phyloP scores from a whole-genome alignment of 2,113 vertebrate species.

The Sapayoa aenigma region DNA sequence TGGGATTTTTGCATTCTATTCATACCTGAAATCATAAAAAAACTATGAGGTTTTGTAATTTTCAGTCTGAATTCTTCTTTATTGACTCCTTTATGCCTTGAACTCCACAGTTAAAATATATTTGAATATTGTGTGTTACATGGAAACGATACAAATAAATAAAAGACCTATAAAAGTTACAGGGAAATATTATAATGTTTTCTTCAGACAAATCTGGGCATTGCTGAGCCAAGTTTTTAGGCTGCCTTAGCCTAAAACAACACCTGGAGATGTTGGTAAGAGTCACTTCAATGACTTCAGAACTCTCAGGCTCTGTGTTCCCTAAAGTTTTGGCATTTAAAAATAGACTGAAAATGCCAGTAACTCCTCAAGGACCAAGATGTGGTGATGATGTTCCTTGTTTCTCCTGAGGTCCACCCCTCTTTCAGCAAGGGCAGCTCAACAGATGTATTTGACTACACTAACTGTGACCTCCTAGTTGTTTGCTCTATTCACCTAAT shows the following conservation, averaged over 20 bases:
- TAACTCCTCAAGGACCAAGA: background rate
- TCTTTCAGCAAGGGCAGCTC: background rate
- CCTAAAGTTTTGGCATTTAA: background rate
- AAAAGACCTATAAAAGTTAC: background rate
- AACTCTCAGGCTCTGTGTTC: background rate
- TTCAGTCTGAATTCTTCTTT: background rate
- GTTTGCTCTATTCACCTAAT: constrained; percentile 24
- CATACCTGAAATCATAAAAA: background rate
- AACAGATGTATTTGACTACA: background rate
- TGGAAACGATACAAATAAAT: background rate
- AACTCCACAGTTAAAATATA: background rate
- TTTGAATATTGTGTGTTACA: background rate
- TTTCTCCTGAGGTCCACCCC: background rate
- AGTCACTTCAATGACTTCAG: background rate
- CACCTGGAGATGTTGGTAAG: background rate
- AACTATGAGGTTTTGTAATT: background rate
- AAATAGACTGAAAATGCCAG: background rate
- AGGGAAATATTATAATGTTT: background rate
- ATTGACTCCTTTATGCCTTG: background rate
- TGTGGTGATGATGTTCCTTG: background rate
- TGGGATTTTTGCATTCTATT: constrained; percentile 14
- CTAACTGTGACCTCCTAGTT: background rate
- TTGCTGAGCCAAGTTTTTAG: background rate
- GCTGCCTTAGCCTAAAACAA: background rate
- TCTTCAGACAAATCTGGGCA: background rate